Evolutionary conservation across 2,888 invertebrate genomes (phyloP).

Genomic region (Amphipyra tragopoginis): DNA sequence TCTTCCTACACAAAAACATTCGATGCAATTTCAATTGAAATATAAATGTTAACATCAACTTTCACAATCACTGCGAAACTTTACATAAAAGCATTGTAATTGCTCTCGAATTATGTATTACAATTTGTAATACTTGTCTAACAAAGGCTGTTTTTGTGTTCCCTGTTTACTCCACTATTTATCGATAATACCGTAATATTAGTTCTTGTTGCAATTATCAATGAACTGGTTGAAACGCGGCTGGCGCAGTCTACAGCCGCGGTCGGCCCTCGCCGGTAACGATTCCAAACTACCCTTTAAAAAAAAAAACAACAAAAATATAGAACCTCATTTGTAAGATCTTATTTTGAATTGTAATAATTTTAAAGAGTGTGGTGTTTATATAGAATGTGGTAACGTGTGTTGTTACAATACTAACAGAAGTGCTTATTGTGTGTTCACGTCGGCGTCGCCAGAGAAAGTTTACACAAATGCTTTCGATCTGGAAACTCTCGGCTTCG

Average conservation of each 20-base stretch:
- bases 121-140: slow-evolving; percentile 52
- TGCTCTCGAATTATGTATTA: slow-evolving; percentile 35
- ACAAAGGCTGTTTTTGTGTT: slow-evolving; percentile 61
- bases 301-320: slow-evolving; percentile 36
- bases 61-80: slow-evolving; percentile 43
- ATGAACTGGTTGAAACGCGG: slow-evolving; percentile 66
- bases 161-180: slow-evolving; percentile 56
- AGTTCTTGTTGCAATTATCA: slow-evolving; percentile 77
- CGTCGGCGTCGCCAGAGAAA: slow-evolving; percentile 62
- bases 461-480: slow-evolving; percentile 65
- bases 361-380: slow-evolving; percentile 18
- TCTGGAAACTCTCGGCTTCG: slow-evolving; percentile 57
- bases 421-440: slow-evolving; percentile 56
- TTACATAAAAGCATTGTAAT: slow-evolving; percentile 37
- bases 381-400: slow-evolving; percentile 31
- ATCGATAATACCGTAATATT: slow-evolving; percentile 78
- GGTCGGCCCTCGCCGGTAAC: slow-evolving; percentile 71
- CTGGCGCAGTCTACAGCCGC: slow-evolving; percentile 72
- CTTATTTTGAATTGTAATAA: slow-evolving; percentile 5
- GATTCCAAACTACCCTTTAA: slow-evolving; percentile 51
- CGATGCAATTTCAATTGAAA: slow-evolving; percentile 23
- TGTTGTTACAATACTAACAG: slow-evolving; percentile 39
- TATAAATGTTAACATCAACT: slow-evolving; percentile 29
- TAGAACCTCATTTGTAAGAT: slow-evolving; percentile 21
- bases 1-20: background rate